These are phyloP conservation scores for Hyles vespertilio DNA, from an alignment of 1,140 invertebrate genomes.

Conservation along the genomic window DNA sequence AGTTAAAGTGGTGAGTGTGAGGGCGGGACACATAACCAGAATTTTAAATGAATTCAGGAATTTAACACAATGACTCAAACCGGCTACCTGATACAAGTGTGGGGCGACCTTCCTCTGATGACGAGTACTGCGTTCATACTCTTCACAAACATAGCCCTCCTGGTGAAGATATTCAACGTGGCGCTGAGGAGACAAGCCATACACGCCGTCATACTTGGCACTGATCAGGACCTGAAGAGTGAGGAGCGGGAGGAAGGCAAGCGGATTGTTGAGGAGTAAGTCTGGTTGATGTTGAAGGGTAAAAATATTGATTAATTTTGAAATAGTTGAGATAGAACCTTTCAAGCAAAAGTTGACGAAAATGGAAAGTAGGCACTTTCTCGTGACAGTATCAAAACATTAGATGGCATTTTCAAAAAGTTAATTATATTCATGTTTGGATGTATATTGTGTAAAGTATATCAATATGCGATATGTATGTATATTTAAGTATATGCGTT, in stretches of 20 bases:
- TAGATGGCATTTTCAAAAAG: too few species aligned
- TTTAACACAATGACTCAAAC: constrained; percentile 34
- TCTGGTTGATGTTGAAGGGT: not conserved
- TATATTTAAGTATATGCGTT: too few species aligned
- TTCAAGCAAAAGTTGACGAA: too few species aligned
- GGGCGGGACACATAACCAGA: too few species aligned
- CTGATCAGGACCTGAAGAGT: constrained; percentile 24
- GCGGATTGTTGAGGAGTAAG: constrained; percentile 39
- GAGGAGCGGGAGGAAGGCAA: constrained; percentile 23
- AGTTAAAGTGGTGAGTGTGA: too few species aligned
- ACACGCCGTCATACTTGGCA: constrained; percentile 28
- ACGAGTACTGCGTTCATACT: constrained; percentile 13
- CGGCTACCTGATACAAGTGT: constrained; percentile 18
- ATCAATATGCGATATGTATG: too few species aligned
- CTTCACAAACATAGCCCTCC: constrained; percentile 11
- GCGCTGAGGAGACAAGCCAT: constrained; percentile 29
- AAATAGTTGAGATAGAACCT: too few species aligned
- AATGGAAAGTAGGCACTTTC: too few species aligned
- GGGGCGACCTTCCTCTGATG: constrained; percentile 24
- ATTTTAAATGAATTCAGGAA: constrained; percentile 15
- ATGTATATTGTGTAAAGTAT: too few species aligned
- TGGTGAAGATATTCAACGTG: constrained; percentile 38
- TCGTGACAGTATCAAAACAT: too few species aligned
- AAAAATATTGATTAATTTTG: too few species aligned
- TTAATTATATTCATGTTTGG: too few species aligned